A percentile compares a stretch with the other conserved stretches of the same genome.
These are phyloP conservation scores for Vimba vimba DNA, from an alignment of 2,113 vertebrate genomes.

Conservation along the genomic window DNA sequence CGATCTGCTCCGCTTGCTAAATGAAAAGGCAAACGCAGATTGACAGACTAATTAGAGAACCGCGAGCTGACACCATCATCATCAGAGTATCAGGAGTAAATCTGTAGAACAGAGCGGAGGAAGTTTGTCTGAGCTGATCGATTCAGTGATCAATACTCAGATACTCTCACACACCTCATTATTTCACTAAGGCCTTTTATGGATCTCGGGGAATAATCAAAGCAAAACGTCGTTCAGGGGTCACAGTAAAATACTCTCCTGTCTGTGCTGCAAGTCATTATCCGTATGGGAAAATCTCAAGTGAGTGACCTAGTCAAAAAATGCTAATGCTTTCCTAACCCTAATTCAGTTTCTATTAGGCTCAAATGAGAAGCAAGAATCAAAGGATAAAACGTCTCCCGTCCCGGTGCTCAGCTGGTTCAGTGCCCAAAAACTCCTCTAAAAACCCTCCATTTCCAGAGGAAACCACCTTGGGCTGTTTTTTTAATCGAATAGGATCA, in stretches of 20 bases:
- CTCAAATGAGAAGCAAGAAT: not conserved
- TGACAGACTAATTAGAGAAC: conserved; percentile 46
- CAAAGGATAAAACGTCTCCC: not conserved
- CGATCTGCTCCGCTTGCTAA: conserved; percentile 18
- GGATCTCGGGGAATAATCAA: conserved; percentile 36
- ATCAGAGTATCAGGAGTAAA: conserved; percentile 24
- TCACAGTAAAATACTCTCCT: conserved; percentile 6
- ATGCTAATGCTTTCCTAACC: conserved; percentile 2
- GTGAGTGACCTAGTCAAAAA: not conserved
- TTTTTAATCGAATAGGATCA: not conserved
- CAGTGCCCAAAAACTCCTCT: not conserved
- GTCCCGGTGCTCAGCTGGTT: not conserved
- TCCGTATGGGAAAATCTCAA: not conserved
- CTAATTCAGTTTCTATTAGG: not conserved
- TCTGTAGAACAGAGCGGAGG: conserved; percentile 27
- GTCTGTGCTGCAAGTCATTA: not conserved
- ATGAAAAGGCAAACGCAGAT: conserved; percentile 31
- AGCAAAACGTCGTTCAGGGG: not conserved
- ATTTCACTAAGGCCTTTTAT: conserved; percentile 39
- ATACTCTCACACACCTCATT: conserved; percentile 39
- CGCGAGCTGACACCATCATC: conserved; percentile 10
- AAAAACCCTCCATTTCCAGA: not conserved
- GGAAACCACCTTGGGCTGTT: not conserved
- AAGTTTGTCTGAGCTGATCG: conserved; percentile 49
- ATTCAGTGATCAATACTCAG: conserved; percentile 43